Base-by-base conservation (phyloP, 2,888 invertebrate genomes). In the Baronia brevicornis region DNA sequence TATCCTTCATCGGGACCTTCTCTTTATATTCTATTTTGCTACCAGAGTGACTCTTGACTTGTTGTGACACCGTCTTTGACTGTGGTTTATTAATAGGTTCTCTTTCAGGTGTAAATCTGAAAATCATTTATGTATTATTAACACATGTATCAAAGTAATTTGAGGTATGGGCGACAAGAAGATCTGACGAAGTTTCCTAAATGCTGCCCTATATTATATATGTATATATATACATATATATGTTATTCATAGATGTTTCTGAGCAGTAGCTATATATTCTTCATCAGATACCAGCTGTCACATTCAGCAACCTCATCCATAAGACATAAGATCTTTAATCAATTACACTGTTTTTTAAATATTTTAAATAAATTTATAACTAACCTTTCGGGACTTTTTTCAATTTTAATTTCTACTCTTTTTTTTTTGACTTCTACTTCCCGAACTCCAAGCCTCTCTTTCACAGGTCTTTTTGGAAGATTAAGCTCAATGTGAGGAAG, bases 401-500 rank as follows among this genome's bases (percentile, higher is more conserved):
- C 50, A 41, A 43, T 55, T 14, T 54, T 49, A 12, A 43, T 38
- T 33, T 30, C 33, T 32, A 33, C 40, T 35, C 52, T 54, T 40
- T 55, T 67, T 43, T 64, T 61, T 41, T 54, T 63, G 5, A 39
- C 41, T 46, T 69, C 63, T 3, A 43, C 28, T 13, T 70, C 66
- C 2, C 68, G 54, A 5, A 51, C 52, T 3, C 84, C 84, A 2
- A 85, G 64, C 36, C 84, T 65, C 40, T 84, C 84, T 33, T 84
- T 65, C 1, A 84, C 48, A 1, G 85, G 75, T 36, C 85, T 69
- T 56, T 84, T 85, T 6, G 84, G 85, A 4, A 85, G 67, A 34
- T 79, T 75, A 10, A 84, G 55, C 48, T 85, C 85, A 43, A 85
- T 84, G 38, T 78, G 80, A 0, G 82, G 84, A 12, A 85, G 51